Conservation (phyloP, 2,888 invertebrate species). For the Timandra comae region DNA sequence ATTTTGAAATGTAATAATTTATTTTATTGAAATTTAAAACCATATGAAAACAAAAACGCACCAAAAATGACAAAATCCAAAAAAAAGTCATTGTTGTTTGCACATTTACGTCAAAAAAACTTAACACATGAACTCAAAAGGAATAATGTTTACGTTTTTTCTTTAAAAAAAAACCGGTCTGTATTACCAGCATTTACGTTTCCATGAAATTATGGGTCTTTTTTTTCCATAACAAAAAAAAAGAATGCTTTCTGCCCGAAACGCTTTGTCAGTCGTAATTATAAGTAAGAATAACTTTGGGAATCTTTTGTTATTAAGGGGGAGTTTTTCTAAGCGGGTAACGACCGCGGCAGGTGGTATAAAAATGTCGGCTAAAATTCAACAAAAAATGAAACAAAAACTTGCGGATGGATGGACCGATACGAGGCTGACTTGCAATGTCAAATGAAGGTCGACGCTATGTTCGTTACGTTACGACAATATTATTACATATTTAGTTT, state of each 20-base stretch:
- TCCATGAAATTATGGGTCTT: slow-evolving; percentile 52
- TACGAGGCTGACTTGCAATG: slow-evolving; percentile 44
- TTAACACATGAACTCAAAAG: slow-evolving; percentile 13
- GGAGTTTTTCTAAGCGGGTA: slow-evolving; percentile 69
- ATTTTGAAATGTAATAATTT: no score
- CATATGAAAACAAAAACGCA: no score
- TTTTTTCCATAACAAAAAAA: slow-evolving; percentile 56
- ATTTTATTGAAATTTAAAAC: no score
- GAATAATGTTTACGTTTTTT: slow-evolving; percentile 72
- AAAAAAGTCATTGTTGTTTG: neutral
- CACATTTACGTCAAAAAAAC: slow-evolving; percentile 5
- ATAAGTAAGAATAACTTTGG: slow-evolving; percentile 72
- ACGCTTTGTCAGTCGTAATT: slow-evolving; percentile 66
- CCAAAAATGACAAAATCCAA: neutral
- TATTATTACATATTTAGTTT: no score
- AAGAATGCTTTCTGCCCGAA: slow-evolving; percentile 48
- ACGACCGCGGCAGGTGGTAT: slow-evolving; percentile 73
- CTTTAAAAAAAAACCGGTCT: slow-evolving; percentile 42
- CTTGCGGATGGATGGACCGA: slow-evolving; percentile 33
- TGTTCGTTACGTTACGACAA: no score
- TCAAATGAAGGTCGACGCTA: slow-evolving; percentile 60
- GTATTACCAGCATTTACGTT: slow-evolving; percentile 45
- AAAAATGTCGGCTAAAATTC: slow-evolving; percentile 58
- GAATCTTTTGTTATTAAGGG: slow-evolving; percentile 63
- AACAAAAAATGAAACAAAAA: slow-evolving; percentile 66